phyloP scores from a whole-genome alignment of 2,888 invertebrate species.

The Epirrhoe tristata region DNA sequence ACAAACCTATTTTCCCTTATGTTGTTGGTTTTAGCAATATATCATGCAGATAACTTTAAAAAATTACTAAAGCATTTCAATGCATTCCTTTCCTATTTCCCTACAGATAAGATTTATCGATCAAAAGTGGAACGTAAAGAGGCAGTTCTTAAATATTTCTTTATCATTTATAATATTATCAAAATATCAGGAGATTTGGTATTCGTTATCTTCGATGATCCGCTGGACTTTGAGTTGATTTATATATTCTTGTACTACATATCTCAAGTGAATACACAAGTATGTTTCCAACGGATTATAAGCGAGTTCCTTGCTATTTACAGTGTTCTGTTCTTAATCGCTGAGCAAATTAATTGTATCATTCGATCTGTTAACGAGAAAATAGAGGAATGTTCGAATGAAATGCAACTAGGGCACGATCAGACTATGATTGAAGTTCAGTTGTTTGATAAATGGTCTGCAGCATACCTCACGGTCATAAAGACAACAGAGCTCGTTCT shows the following conservation, averaged over 20 bases:
- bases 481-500: slow-evolving; percentile 48
- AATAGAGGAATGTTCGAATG: neutral
- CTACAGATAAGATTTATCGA: neutral
- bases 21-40: slow-evolving; percentile 4
- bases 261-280: neutral
- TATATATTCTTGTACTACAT: neutral
- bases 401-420: neutral
- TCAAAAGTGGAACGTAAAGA: neutral
- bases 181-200: neutral
- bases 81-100: slow-evolving; percentile 7
- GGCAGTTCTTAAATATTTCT: neutral
- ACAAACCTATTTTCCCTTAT: neutral
- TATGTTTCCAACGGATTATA: slow-evolving; percentile 4
- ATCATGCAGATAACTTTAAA: slow-evolving; percentile 18
- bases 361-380: slow-evolving; percentile 14
- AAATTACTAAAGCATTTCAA: slow-evolving; percentile 17
- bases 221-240: neutral
- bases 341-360: slow-evolving; percentile 20
- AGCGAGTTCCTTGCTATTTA: slow-evolving; percentile 3
- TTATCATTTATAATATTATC: slow-evolving; percentile 7
- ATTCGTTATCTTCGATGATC: neutral
- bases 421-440: neutral
- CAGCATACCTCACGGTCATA: slow-evolving; percentile 48
- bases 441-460: slow-evolving; percentile 47
- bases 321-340: slow-evolving; percentile 9